A percentile compares a stretch with the other conserved stretches of the same genome.
phyloP scores from a whole-genome alignment of 2,888 invertebrate genomes.

The Hoplodrina ambigua region DNA sequence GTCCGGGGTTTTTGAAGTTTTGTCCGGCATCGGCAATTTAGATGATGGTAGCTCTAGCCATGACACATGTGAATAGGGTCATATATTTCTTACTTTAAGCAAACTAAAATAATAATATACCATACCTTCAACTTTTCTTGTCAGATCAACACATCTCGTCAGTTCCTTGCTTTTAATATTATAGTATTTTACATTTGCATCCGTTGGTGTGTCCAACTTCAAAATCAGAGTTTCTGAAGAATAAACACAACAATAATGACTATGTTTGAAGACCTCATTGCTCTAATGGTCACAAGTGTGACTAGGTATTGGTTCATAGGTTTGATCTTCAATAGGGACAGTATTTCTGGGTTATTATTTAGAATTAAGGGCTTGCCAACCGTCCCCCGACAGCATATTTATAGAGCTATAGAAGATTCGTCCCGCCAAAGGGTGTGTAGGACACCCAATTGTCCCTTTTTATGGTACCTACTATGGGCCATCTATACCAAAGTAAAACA shows the following conservation, averaged over 20 bases:
- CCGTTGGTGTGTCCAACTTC: constrained; percentile 18
- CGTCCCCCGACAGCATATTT: too few relatives aligned
- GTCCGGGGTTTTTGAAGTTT: too few relatives aligned
- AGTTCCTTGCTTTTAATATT: constrained; percentile 52
- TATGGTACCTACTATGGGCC: too few relatives aligned
- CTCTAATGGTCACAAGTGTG: not conserved
- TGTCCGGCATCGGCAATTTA: too few relatives aligned
- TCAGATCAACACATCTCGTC: not conserved
- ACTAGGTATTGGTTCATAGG: too few relatives aligned
- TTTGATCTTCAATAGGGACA: not conserved
- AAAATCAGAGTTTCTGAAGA: constrained; percentile 74
- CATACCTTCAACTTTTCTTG: constrained; percentile 42
- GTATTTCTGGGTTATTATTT: too few relatives aligned
- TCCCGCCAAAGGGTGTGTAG: too few relatives aligned
- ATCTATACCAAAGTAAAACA: too few relatives aligned
- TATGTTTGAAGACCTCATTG: not conserved
- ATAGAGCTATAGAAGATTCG: too few relatives aligned
- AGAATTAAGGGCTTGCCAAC: too few relatives aligned
- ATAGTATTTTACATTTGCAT: constrained; percentile 61
- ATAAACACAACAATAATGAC: constrained; percentile 3
- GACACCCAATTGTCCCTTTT: too few relatives aligned
- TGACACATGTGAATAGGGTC: not conserved
- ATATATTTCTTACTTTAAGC: not conserved
- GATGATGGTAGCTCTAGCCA: too few relatives aligned
- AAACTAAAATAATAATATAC: not conserved